phyloP scores from a whole-genome alignment of 92 coral and sea anemone species.

The Scolanthus callimorphus region DNA sequence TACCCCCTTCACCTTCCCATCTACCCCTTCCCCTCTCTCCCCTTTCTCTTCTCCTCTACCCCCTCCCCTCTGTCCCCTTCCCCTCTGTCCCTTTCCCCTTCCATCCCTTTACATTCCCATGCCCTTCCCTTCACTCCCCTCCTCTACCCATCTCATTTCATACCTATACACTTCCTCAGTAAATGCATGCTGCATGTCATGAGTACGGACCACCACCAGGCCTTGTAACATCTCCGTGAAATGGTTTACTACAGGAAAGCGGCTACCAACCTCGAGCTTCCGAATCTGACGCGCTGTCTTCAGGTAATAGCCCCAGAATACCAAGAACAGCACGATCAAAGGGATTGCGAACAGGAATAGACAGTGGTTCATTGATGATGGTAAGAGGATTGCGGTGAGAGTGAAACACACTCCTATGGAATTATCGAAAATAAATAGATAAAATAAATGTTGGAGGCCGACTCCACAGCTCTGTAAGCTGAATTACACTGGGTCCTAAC shows the following conservation, averaged over 20 bases:
- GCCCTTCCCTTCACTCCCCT: not conserved
- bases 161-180: slow-evolving; percentile 73
- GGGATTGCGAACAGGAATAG: slow-evolving; percentile 49
- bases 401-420: slow-evolving; percentile 31
- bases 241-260: slow-evolving; percentile 55
- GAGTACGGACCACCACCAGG: slow-evolving; percentile 58
- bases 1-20: slow-evolving; percentile 50
- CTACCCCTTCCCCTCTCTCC: not conserved
- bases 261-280: slow-evolving; percentile 49
- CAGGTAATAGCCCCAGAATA: slow-evolving; percentile 61
- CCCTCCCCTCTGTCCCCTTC: not conserved
- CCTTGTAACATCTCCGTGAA: slow-evolving; percentile 75
- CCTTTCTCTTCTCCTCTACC: not conserved
- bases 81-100: not conserved
- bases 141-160: not conserved
- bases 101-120: not conserved
- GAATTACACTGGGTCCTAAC: no score
- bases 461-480: no score
- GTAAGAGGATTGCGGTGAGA: slow-evolving; percentile 47
- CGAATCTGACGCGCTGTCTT: slow-evolving; percentile 68
- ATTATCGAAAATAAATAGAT: no score
- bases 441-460: no score
- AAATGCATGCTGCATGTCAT: slow-evolving; percentile 56
- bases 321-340: slow-evolving; percentile 41
- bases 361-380: slow-evolving; percentile 56